Evolutionary conservation across 2,888 invertebrate species (phyloP).

Genomic region (Notodonta ziczac): DNA sequence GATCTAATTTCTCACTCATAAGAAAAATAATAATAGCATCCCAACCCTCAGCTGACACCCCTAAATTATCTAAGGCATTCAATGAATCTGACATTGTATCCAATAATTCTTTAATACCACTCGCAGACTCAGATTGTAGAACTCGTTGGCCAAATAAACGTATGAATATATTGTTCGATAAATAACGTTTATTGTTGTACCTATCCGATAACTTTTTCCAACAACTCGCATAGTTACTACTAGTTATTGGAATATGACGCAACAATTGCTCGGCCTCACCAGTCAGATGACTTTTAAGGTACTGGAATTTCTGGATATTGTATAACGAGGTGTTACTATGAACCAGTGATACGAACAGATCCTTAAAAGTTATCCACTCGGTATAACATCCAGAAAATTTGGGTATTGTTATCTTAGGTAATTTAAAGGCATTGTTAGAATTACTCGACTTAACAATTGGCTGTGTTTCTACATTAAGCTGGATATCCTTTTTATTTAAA

Average conservation of each 20-base stretch:
- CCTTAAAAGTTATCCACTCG: slow-evolving; percentile 8
- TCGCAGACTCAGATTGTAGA: slow-evolving; percentile 4
- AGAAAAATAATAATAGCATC: slow-evolving; percentile 7
- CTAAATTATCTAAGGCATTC: slow-evolving; percentile 6
- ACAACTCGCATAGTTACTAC: neutral
- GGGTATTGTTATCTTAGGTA: slow-evolving; percentile 7
- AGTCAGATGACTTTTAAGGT: neutral
- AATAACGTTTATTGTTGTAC: slow-evolving; percentile 8
- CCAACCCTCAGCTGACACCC: slow-evolving; percentile 6
- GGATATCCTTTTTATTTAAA: too few relatives aligned
- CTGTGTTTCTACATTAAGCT: too few relatives aligned
- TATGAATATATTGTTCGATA: slow-evolving; percentile 5
- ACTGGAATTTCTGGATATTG: slow-evolving; percentile 1
- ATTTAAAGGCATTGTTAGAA: too few relatives aligned
- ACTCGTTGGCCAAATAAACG: slow-evolving; percentile 4
- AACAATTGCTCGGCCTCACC: neutral
- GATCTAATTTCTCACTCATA: slow-evolving; percentile 6
- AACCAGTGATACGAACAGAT: slow-evolving; percentile 8
- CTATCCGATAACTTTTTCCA: neutral
- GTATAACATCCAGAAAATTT: slow-evolving; percentile 6
- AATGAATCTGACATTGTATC: slow-evolving; percentile 12
- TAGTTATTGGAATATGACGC: neutral
- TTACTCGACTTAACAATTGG: too few relatives aligned
- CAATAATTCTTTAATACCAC: slow-evolving; percentile 8
- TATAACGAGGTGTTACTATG: slow-evolving; percentile 2